Percentiles rank a stretch among this genome's conserved stretches.
These are phyloP conservation scores for Sus cebifrons DNA, from an alignment of 2,797 vertebrate genomes.

Conservation along the genomic window DNA sequence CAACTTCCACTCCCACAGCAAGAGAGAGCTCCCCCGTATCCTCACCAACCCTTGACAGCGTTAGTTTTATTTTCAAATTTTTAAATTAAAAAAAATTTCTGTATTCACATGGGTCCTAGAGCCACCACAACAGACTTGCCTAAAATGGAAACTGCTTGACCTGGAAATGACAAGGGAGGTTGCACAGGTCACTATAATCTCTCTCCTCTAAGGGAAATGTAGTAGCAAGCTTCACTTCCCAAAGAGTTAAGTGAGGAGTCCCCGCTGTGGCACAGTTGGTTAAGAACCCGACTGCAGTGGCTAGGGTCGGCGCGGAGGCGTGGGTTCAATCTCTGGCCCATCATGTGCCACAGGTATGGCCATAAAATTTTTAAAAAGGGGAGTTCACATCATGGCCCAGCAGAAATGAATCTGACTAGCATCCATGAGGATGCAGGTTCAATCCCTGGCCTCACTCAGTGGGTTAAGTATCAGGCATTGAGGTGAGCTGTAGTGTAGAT, in stretches of 20 bases:
- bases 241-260: neutral
- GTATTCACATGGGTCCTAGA: neutral
- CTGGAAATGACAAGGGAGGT: neutral
- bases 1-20: neutral
- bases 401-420: too few species aligned
- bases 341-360: too few species aligned
- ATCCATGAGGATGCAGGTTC: too few species aligned
- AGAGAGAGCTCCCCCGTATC: rapidly evolving
- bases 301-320: too few species aligned
- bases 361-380: too few species aligned
- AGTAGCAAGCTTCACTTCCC: neutral
- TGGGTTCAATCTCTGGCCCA: too few species aligned
- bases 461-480: too few species aligned
- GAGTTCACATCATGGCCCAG: too few species aligned
- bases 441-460: too few species aligned
- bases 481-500: too few species aligned
- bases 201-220: neutral
- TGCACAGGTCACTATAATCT: neutral
- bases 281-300: too few species aligned
- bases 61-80: neutral
- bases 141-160: neutral
- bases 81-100: neutral
- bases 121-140: neutral
- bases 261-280: too few species aligned
- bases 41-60: neutral